A percentile compares a stretch with the other conserved stretches of the same genome.
These are phyloP conservation scores for Acipenser transmontanus DNA, from an alignment of 2,797 vertebrate species.

Conservation along the genomic window DNA sequence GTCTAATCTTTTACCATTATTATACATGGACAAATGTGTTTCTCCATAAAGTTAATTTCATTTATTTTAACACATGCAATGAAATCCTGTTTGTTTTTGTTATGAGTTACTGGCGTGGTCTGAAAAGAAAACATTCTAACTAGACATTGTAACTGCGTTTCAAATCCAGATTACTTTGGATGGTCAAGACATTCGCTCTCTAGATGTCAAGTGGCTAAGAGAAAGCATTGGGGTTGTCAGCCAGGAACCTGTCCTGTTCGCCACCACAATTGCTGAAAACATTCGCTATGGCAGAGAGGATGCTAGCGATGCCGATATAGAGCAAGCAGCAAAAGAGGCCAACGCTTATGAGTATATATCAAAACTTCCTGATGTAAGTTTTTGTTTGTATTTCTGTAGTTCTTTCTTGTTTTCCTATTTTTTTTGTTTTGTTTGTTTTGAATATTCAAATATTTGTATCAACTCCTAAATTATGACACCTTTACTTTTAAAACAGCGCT, in stretches of 20 bases:
- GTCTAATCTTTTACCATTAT: neutral
- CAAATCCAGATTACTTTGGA: conserved; percentile 38
- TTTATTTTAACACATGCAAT: neutral
- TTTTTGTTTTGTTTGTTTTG: neutral
- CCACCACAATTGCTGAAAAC: conserved; percentile 38
- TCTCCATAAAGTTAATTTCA: neutral
- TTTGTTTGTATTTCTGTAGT: conserved; percentile 1
- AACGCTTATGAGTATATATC: conserved; percentile 44
- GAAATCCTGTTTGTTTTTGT: neutral
- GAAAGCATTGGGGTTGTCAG: conserved; percentile 44
- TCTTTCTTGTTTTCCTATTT: neutral
- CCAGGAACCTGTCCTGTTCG: conserved; percentile 48
- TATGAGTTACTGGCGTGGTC: neutral
- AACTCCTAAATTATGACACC: neutral
- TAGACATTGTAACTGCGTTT: neutral
- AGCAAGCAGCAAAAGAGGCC: conserved; percentile 43
- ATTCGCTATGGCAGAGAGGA: conserved; percentile 42
- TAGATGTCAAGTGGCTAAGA: conserved; percentile 47
- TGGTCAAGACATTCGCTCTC: conserved; percentile 36
- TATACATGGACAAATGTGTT: neutral
- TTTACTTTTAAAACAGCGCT: conserved; percentile 46
- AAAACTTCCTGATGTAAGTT: conserved; percentile 39
- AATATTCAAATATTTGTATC: neutral
- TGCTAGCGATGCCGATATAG: conserved; percentile 40
- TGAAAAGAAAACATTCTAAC: neutral